Evolutionary conservation across 2,888 invertebrate species (phyloP), one percentile per base, ranked within the genome.

Genomic region (Syritta pipiens): DNA sequence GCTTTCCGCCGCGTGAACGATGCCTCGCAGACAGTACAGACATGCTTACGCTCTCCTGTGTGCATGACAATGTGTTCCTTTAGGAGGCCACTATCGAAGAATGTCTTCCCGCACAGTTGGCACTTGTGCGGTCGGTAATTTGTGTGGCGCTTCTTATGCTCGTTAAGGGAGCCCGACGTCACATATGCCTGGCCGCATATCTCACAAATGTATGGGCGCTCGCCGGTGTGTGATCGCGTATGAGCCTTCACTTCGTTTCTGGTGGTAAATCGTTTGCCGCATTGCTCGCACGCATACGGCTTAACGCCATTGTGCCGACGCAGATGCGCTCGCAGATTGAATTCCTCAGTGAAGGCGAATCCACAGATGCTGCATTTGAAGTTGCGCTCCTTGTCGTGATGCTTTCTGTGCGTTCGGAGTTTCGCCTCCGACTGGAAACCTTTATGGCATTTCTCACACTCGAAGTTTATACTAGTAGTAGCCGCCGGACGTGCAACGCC

Each of bases 31-130:
- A 75, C 9, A 0, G 83, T 22, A 37, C 88, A 87, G 9, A 82
- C 72, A 24, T 83, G 85, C 0, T 83, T 83, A 10, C 85, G 84
- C 6, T 83, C 65, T 4, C 81, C 81, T 0, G 84, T 83, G 55
- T 86, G 86, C 12, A 84, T 81, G 2, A 86, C 83, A 67, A 85
- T 82, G 63, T 87, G 86, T 44, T 85, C 85, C 37, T 86, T 86
- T 3, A 87, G 75, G 12, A 86, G 84, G 9, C 85, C 85, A 3
- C 81, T 83, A 46, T 84, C 86, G 12, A 84, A 87, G 81, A 86
- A 86, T n/a, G 84, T 42, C 42, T 82, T 77, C 1, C 59, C 79
- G 24, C 83, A 83, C 7, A 55, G 3, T 4, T 67, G 37, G 6
- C 82, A 82, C 10, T 77, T 81, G 37, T 77, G 79, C 6, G 77